phyloP scores from a whole-genome alignment of 2,113 vertebrate species.

The Cygnus buccinator region DNA sequence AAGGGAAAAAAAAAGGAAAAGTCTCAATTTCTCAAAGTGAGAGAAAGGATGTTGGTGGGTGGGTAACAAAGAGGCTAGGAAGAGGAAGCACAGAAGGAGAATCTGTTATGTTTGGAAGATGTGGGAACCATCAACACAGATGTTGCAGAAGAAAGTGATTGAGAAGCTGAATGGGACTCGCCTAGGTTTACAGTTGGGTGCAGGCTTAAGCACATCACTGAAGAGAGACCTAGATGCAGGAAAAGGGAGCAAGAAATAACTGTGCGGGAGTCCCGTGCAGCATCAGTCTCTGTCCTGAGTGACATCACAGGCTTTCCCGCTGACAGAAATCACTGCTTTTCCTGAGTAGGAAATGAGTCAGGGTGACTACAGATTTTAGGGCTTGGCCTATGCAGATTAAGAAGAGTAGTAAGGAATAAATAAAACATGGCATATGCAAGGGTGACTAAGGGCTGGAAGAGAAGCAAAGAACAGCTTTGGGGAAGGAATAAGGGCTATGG shows the following conservation, averaged over 20 bases:
- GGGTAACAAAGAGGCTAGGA: conserved; percentile 13
- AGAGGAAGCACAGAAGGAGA: conserved; percentile 24
- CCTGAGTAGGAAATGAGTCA: conserved; percentile 59
- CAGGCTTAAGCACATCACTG: conserved; percentile 16
- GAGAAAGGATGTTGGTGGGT: background rate
- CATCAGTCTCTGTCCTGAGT: conserved; percentile 25
- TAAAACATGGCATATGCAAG: background rate
- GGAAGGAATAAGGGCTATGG: background rate
- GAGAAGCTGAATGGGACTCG: conserved; percentile 32
- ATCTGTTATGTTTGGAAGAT: conserved; percentile 60
- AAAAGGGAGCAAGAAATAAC: conserved; percentile 32
- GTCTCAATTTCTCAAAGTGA: background rate
- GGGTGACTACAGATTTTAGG: conserved; percentile 19
- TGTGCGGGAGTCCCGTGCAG: background rate
- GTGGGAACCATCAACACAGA: conserved; percentile 59
- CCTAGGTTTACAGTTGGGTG: conserved; percentile 32
- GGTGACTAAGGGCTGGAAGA: conserved; percentile 24
- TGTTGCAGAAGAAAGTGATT: conserved; percentile 38
- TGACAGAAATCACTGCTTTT: conserved; percentile 20
- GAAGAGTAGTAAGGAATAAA: conserved; percentile 25
- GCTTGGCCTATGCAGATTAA: conserved; percentile 48
- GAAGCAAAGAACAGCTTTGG: background rate
- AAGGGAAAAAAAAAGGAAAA: background rate
- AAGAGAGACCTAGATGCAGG: conserved; percentile 28
- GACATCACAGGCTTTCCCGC: conserved; percentile 48